These are phyloP conservation scores for Aspidoscelis tigris DNA, from an alignment of 2,113 vertebrate species.

Conservation along the genomic window DNA sequence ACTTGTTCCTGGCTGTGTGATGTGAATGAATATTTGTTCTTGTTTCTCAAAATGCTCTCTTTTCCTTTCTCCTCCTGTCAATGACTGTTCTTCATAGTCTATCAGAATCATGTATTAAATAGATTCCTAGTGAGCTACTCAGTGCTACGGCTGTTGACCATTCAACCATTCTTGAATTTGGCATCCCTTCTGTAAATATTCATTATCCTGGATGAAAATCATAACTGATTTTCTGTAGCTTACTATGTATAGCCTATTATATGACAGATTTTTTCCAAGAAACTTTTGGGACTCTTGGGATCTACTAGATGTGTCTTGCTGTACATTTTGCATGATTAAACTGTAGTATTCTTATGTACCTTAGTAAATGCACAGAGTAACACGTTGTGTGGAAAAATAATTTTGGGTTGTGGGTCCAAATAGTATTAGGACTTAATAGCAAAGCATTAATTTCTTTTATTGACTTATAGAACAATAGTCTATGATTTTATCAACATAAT, in stretches of 20 bases:
- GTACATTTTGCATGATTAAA: neutral
- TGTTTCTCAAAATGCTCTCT: neutral
- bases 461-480: neutral
- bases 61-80: neutral
- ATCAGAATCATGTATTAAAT: neutral
- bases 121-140: slow-evolving; percentile 8
- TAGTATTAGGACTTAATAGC: neutral
- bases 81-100: neutral
- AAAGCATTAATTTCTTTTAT: neutral
- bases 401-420: neutral
- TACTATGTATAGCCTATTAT: neutral
- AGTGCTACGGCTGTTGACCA: slow-evolving; percentile 17
- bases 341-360: neutral
- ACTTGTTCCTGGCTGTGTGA: neutral
- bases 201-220: neutral
- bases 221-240: neutral
- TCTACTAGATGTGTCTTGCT: neutral
- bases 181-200: neutral
- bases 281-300: neutral
- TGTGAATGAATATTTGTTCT: neutral
- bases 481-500: neutral
- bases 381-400: neutral
- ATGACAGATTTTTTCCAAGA: neutral
- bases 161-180: neutral
- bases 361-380: neutral